Conservation (phyloP, 2,888 invertebrate genomes). For the Dicyrtoma fusca region DNA sequence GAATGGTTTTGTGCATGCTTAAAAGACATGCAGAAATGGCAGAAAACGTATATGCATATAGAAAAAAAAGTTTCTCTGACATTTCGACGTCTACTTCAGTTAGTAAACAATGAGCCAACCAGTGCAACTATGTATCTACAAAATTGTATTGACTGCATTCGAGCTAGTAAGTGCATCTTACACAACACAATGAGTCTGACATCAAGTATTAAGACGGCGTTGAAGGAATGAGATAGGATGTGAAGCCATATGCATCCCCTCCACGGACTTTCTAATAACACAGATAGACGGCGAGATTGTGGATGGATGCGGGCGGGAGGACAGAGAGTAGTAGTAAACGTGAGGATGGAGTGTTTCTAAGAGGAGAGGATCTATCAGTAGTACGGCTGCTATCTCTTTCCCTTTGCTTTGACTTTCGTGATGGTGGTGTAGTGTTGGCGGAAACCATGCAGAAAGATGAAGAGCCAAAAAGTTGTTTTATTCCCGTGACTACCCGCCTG, state of each 20-base stretch:
- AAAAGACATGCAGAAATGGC: too few species aligned
- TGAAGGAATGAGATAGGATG: constrained; percentile 22
- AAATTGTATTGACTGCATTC: not conserved
- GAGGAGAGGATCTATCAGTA: not conserved
- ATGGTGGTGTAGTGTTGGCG: not conserved
- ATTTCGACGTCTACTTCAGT: not conserved
- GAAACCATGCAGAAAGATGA: constrained; percentile 4
- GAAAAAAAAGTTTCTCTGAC: not conserved
- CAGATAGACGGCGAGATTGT: not conserved
- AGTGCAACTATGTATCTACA: not conserved
- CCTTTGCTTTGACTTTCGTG: not conserved
- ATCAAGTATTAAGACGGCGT: constrained; percentile 20
- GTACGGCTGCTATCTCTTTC: not conserved
- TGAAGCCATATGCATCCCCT: not conserved
- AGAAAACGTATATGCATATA: too few species aligned
- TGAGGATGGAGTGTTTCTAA: not conserved
- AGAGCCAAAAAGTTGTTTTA: constrained; percentile 26
- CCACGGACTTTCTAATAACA: not conserved
- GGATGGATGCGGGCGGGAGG: too few species aligned
- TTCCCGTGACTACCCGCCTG: not conserved
- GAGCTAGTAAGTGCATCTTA: constrained; percentile 9
- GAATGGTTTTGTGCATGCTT: too few species aligned
- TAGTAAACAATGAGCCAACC: not conserved
- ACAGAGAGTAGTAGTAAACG: not conserved
- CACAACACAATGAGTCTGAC: constrained; percentile 26